Conservation (phyloP, 2,797 vertebrate species). For the Setipinna tenuifilis region DNA sequence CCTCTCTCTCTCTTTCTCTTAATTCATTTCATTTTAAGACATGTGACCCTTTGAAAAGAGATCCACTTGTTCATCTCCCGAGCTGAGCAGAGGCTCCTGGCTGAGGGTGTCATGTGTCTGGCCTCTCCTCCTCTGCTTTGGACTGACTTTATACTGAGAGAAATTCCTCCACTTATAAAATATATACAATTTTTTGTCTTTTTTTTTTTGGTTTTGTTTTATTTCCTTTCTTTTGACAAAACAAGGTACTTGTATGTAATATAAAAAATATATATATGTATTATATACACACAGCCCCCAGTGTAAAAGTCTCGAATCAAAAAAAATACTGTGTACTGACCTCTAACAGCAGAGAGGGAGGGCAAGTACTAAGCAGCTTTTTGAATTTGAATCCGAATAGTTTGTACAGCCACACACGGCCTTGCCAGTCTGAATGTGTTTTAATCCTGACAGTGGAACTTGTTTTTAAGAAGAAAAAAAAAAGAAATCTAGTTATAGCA, state of each 20-base stretch:
- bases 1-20: conserved; percentile 18
- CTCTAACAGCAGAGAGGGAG: background rate
- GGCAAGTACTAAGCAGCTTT: conserved; percentile 42
- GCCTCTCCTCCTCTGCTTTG: conserved; percentile 46
- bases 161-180: conserved; percentile 49
- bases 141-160: conserved; percentile 65
- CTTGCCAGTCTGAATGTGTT: conserved; percentile 55
- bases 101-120: conserved; percentile 29
- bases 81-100: conserved; percentile 25
- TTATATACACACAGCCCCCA: conserved; percentile 35
- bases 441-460: conserved; percentile 44
- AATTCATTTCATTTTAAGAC: conserved; percentile 13
- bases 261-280: conserved; percentile 41
- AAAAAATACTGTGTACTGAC: conserved; percentile 26
- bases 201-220: conserved; percentile 48
- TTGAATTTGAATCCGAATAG: conserved; percentile 42
- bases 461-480: conserved; percentile 33
- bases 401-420: conserved; percentile 52
- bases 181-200: conserved; percentile 34
- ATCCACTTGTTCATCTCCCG: conserved; percentile 44
- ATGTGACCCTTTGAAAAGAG: conserved; percentile 20
- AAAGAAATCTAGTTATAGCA: conserved; percentile 65
- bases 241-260: conserved; percentile 70
- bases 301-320: conserved; percentile 34
- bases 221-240: conserved; percentile 38